A percentile compares a stretch with the other conserved stretches of the same genome.
Evolutionary conservation across 2,113 vertebrate species (phyloP).

Genomic region (Notarius quadriscutis): DNA sequence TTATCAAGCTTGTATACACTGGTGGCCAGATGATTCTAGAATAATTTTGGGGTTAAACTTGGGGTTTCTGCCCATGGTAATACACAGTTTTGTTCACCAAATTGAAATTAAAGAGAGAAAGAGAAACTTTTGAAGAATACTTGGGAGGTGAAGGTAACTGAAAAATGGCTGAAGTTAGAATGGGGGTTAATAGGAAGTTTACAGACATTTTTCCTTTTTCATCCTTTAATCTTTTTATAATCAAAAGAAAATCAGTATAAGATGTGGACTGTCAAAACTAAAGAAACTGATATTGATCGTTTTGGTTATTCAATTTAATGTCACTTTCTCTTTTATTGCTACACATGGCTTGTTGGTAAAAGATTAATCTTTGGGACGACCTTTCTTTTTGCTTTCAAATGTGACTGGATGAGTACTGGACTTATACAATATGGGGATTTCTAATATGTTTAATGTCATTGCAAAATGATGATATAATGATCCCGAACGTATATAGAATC

Average conservation of each 20-base stretch:
- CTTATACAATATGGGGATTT: conserved; percentile 18
- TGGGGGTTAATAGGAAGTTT: neutral
- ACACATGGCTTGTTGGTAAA: conserved; percentile 22
- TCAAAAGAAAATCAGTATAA: conserved; percentile 28
- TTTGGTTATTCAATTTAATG: conserved; percentile 31
- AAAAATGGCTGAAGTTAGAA: neutral
- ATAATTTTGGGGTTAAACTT: neutral
- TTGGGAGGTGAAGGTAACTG: neutral
- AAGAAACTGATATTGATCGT: conserved; percentile 13
- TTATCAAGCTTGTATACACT: neutral
- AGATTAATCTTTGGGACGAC: conserved; percentile 24
- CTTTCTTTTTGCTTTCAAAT: conserved; percentile 25
- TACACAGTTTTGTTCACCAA: neutral
- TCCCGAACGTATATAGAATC: conserved; percentile 12
- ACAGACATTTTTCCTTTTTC: neutral
- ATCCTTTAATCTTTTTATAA: conserved; percentile 28
- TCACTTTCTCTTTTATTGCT: conserved; percentile 8
- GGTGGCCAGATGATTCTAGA: neutral
- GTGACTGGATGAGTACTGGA: neutral
- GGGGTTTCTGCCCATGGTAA: neutral
- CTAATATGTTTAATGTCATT: neutral
- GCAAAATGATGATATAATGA: conserved; percentile 20
- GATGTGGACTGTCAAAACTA: conserved; percentile 22
- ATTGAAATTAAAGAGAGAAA: neutral
- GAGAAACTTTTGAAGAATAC: neutral